phyloP scores from a whole-genome alignment of 2,113 vertebrate genomes.

The Nyctibius bracteatus region DNA sequence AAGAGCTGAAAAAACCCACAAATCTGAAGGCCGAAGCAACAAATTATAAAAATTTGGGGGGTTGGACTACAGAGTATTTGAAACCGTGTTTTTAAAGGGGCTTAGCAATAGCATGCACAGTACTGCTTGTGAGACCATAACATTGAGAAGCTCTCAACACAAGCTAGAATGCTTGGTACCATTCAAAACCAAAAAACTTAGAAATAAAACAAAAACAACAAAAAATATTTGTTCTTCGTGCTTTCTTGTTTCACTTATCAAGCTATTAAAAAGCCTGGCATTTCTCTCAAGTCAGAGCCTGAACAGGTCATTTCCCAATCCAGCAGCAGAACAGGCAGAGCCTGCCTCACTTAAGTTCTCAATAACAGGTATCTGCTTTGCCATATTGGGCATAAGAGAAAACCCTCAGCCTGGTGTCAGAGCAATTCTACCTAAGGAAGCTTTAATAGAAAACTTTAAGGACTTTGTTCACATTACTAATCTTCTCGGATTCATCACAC shows the following conservation, averaged over 20 bases:
- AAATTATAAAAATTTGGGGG: background rate
- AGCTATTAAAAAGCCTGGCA: background rate
- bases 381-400: background rate
- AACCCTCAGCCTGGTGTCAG: background rate
- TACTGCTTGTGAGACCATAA: fast-evolving
- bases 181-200: background rate
- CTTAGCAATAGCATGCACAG: background rate
- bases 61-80: background rate
- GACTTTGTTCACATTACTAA: background rate
- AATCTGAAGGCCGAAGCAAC: background rate
- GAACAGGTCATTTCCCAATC: background rate
- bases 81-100: background rate
- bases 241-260: background rate
- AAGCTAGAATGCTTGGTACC: background rate
- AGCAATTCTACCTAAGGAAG: background rate
- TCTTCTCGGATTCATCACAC: background rate
- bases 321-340: background rate
- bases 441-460: background rate
- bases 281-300: background rate
- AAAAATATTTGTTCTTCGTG: background rate
- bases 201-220: background rate
- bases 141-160: background rate
- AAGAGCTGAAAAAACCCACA: background rate
- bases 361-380: background rate
- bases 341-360: background rate